These are phyloP conservation scores for Musca domestica DNA, from an alignment of 1,140 invertebrate species.

Conservation along the genomic window DNA sequence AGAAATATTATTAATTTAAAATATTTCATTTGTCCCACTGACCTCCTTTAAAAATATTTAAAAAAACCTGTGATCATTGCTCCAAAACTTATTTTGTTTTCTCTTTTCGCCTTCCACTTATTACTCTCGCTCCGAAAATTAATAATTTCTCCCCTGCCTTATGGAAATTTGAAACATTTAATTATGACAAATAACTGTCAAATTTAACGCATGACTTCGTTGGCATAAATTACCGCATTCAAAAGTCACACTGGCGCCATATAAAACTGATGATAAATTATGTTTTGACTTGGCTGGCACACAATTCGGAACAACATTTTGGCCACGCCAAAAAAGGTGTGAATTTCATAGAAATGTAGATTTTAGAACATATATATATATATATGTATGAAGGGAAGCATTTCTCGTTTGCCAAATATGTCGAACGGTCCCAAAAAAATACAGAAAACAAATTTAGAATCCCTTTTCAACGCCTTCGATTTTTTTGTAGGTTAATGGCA, in stretches of 20 bases:
- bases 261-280: neutral
- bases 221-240: no score
- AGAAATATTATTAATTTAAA: no score
- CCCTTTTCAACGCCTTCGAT: slow-evolving; percentile 5
- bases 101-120: no score
- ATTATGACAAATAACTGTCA: slow-evolving; percentile 19
- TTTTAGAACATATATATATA: neutral
- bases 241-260: neutral
- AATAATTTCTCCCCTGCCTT: no score
- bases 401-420: no score
- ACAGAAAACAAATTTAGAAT: slow-evolving; percentile 2
- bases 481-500: slow-evolving; percentile 4
- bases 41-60: no score
- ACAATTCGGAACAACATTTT: neutral
- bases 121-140: no score
- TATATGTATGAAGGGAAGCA: no score
- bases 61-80: no score
- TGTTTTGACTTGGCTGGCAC: neutral
- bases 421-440: neutral
- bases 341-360: neutral
- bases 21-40: no score
- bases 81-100: no score
- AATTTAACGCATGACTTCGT: neutral
- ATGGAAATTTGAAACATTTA: neutral
- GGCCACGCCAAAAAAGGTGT: neutral